These are phyloP conservation scores for Bagarius yarrelli DNA, from an alignment of 2,113 vertebrate species.

Conservation along the genomic window DNA sequence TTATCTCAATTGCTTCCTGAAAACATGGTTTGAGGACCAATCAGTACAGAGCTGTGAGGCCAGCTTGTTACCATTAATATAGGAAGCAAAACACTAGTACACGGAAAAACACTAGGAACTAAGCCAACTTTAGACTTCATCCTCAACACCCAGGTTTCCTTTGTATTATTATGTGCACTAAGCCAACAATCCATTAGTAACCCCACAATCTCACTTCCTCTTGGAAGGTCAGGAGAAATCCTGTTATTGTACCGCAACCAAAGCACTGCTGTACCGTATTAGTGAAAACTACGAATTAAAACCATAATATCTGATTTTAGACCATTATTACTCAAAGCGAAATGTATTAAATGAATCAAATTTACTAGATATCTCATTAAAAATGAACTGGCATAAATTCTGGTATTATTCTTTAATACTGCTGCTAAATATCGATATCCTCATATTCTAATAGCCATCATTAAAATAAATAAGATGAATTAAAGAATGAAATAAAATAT, in stretches of 20 bases:
- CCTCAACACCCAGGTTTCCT: constrained; percentile 64
- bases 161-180: constrained; percentile 64
- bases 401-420: background rate
- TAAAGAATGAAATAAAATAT: no score
- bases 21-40: constrained; percentile 68
- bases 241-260: constrained; percentile 41
- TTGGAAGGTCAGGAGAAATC: constrained; percentile 41
- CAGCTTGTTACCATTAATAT: constrained; percentile 75
- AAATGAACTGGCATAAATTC: no score
- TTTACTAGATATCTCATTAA: no score
- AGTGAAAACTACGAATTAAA: background rate
- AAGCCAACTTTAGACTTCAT: constrained; percentile 65
- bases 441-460: background rate
- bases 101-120: constrained; percentile 75
- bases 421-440: background rate
- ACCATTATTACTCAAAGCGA: background rate
- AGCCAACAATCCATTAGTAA: constrained; percentile 63
- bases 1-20: constrained; percentile 87
- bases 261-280: background rate
- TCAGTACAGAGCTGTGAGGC: constrained; percentile 60
- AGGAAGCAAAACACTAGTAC: constrained; percentile 73
- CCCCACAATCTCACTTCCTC: constrained; percentile 49
- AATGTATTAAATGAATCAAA: background rate
- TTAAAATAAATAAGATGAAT: background rate
- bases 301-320: background rate